Evolutionary conservation across 2,113 vertebrate species (phyloP).

Genomic region (Symphodus melops): DNA sequence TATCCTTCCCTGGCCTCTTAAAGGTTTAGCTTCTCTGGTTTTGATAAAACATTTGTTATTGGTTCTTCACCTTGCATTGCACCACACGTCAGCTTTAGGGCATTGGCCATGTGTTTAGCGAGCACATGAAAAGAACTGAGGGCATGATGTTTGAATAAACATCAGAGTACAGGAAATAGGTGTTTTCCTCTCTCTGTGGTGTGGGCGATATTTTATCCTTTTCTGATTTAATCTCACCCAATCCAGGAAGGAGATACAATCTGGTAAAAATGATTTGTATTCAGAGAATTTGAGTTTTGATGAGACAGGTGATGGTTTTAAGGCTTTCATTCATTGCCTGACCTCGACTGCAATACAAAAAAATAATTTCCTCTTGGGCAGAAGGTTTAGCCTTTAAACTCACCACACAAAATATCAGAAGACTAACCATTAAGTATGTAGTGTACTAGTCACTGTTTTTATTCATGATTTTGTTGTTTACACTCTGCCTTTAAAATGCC

Average conservation of each 20-base stretch:
- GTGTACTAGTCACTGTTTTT: background rate
- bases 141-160: no score
- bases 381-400: background rate
- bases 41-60: background rate
- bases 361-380: background rate
- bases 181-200: background rate
- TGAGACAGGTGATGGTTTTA: background rate
- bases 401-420: background rate
- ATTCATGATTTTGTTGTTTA: background rate
- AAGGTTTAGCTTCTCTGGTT: background rate
- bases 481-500: background rate
- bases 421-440: background rate
- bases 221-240: conserved; percentile 4
- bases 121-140: no score
- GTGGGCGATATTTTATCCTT: background rate
- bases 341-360: background rate
- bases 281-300: background rate
- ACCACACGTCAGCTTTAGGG: no score
- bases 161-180: background rate
- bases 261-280: background rate
- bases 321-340: background rate
- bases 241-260: background rate
- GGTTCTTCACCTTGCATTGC: no score
- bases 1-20: background rate
- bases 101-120: no score